Percentiles rank a stretch among this genome's conserved stretches.
Evolutionary conservation across 2,113 vertebrate species (phyloP).

Genomic region (Menura novaehollandiae): DNA sequence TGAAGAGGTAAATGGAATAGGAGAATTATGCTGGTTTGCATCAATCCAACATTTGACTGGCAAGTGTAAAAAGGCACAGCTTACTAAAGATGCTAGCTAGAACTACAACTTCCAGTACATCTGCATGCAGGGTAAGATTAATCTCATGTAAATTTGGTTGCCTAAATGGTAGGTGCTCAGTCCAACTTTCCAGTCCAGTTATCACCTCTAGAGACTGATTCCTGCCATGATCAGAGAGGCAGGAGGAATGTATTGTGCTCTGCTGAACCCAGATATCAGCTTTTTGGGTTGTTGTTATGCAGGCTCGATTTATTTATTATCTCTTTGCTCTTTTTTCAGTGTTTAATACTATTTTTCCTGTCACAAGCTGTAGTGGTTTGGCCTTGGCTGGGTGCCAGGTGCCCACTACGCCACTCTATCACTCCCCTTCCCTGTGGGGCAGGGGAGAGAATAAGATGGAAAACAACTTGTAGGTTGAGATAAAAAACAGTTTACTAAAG

Average conservation of each 20-base stretch:
- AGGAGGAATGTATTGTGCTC: not conserved
- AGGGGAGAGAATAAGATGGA: no score
- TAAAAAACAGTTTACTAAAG: no score
- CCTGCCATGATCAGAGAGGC: not conserved
- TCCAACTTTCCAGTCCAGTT: not conserved
- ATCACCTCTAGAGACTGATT: not conserved
- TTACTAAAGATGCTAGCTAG: not conserved
- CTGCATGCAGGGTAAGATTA: accelerated
- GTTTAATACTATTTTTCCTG: not conserved
- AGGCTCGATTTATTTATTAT: not conserved
- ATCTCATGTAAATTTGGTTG: not conserved
- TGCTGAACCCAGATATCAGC: not conserved
- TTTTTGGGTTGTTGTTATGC: not conserved
- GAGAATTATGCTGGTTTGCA: not conserved
- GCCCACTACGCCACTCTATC: no score
- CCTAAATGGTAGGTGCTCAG: not conserved
- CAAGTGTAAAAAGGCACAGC: not conserved
- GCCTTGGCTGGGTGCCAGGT: no score
- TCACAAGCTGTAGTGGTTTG: no score
- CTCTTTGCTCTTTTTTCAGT: not conserved
- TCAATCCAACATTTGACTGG: not conserved
- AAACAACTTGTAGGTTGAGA: no score
- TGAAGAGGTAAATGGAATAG: not conserved
- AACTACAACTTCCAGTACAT: not conserved
- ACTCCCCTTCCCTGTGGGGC: no score